Evolutionary conservation across 2,888 invertebrate genomes (phyloP).

Genomic region (Drosophila quinaria): DNA sequence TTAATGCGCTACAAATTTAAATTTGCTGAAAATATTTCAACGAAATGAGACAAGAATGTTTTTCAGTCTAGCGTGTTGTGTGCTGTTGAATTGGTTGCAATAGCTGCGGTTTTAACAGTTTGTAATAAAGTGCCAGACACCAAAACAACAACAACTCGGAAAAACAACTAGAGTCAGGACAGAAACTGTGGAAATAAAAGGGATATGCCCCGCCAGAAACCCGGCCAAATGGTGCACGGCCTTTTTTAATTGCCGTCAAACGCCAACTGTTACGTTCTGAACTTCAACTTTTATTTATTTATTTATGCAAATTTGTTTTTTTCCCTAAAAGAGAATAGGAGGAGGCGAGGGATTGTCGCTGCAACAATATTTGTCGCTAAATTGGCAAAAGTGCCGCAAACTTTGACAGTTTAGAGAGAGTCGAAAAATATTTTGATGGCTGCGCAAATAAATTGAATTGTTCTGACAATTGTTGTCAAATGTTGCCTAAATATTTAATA

Average conservation of each 20-base stretch:
- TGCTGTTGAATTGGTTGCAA: constrained; percentile 25
- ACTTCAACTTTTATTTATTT: constrained; percentile 77
- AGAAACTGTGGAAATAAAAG: constrained; percentile 30
- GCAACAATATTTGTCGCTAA: constrained; percentile 66
- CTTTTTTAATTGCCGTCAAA: constrained; percentile 75
- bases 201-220: constrained; percentile 20
- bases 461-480: constrained; percentile 66
- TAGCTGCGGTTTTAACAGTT: constrained; percentile 70
- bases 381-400: constrained; percentile 67
- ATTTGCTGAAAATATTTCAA: constrained; percentile 2
- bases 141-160: constrained; percentile 41
- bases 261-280: constrained; percentile 73
- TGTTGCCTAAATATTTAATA: constrained; percentile 36
- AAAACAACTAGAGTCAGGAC: constrained; percentile 20
- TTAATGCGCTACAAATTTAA: background rate
- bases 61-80: background rate
- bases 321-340: background rate
- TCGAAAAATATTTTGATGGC: constrained; percentile 50
- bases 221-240: constrained; percentile 41
- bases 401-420: constrained; percentile 44
- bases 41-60: background rate
- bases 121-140: constrained; percentile 70
- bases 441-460: constrained; percentile 68
- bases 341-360: background rate
- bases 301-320: constrained; percentile 75